Evolutionary conservation across 2,113 vertebrate genomes (phyloP).

Genomic region (Toxotes jaculatrix): DNA sequence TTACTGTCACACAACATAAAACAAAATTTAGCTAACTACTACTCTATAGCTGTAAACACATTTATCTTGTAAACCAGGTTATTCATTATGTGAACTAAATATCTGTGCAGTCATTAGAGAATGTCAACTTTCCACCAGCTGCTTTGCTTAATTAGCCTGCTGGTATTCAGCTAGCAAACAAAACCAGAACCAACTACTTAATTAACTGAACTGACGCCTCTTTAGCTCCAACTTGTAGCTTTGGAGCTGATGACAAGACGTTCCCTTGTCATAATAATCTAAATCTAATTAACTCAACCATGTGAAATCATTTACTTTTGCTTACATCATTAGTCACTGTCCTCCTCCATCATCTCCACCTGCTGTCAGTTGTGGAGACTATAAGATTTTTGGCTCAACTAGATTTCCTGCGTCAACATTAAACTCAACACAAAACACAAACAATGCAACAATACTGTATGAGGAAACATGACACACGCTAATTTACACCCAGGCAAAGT

Average conservation of each 20-base stretch:
- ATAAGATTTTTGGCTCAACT: too few relatives aligned
- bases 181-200: neutral
- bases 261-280: neutral
- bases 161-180: neutral
- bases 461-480: neutral
- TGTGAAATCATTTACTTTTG: neutral
- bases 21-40: neutral
- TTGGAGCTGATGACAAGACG: neutral
- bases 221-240: neutral
- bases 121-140: neutral
- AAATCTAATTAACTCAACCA: neutral
- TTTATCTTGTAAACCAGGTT: neutral
- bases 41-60: neutral
- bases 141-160: slow-evolving; percentile 15
- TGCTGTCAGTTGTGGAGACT: too few relatives aligned
- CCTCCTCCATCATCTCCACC: too few relatives aligned
- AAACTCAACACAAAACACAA: too few relatives aligned
- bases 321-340: neutral
- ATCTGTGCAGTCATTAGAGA: neutral
- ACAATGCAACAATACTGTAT: too few relatives aligned
- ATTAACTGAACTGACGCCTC: neutral
- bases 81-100: neutral
- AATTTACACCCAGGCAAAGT: slow-evolving; percentile 1
- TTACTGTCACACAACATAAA: neutral
- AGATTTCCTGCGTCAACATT: too few relatives aligned